phyloP scores from a whole-genome alignment of 2,888 invertebrate genomes.

The Agrotis clavis region DNA sequence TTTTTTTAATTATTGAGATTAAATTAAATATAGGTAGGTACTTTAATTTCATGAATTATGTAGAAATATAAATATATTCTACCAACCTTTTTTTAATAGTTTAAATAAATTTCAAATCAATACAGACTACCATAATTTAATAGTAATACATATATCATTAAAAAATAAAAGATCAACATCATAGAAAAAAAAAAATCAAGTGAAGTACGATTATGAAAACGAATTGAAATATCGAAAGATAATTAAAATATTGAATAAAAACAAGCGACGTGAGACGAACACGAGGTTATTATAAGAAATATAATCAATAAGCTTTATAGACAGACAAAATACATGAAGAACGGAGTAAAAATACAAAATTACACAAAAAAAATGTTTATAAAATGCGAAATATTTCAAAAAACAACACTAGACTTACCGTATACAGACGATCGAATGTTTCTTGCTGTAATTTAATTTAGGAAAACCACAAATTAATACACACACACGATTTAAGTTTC shows the following conservation, averaged over 20 bases:
- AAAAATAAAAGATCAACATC: neutral
- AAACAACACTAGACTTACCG: conserved; percentile 61
- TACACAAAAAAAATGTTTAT: neutral
- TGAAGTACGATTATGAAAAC: neutral
- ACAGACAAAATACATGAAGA: neutral
- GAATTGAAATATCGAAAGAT: neutral
- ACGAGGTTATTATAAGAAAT: conserved; percentile 10
- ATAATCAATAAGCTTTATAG: conserved; percentile 11
- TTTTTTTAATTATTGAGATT: too few relatives aligned
- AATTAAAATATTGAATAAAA: conserved; percentile 11
- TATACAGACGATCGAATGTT: conserved; percentile 21
- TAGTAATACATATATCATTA: neutral
- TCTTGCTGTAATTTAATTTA: conserved; percentile 1
- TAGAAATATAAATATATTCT: too few relatives aligned
- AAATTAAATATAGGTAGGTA: too few relatives aligned
- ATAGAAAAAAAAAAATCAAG: neutral
- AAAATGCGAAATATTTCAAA: conserved; percentile 25
- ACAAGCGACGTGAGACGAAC: conserved; percentile 29
- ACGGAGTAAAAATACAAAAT: conserved; percentile 9
- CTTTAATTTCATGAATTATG: too few relatives aligned
- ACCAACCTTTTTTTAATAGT: too few relatives aligned
- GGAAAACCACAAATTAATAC: conserved; percentile 32
- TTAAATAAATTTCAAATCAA: conserved; percentile 6
- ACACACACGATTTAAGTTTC: conserved; percentile 19
- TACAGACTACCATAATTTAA: neutral